Conservation (phyloP, 2,888 invertebrate species). For the Vandiemenella viatica region DNA sequence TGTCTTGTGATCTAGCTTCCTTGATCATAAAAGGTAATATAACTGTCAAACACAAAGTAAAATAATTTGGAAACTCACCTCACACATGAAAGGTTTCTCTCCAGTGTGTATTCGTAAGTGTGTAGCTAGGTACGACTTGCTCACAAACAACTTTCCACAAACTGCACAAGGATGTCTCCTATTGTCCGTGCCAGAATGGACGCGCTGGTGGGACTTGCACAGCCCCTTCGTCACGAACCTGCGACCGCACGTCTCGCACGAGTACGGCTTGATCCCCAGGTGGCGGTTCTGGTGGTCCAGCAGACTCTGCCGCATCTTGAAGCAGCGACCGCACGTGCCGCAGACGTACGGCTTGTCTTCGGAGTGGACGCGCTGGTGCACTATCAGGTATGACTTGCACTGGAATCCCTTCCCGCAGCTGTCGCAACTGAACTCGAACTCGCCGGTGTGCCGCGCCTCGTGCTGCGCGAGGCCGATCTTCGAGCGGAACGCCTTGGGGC, state of each 20-base stretch:
- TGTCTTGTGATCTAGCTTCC: too few species aligned
- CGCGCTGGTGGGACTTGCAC: slow-evolving; percentile 41
- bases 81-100: slow-evolving; percentile 43
- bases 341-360: slow-evolving; percentile 41
- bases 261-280: slow-evolving; percentile 41
- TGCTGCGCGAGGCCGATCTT: slow-evolving; percentile 44
- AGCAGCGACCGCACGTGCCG: slow-evolving; percentile 38
- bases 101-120: slow-evolving; percentile 43
- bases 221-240: slow-evolving; percentile 44
- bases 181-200: slow-evolving; percentile 41
- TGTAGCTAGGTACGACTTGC: slow-evolving; percentile 42
- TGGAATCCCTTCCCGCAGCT: slow-evolving; percentile 46
- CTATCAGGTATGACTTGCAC: slow-evolving; percentile 41
- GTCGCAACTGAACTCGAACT: slow-evolving; percentile 39
- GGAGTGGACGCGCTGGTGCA: slow-evolving; percentile 43
- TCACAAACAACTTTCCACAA: slow-evolving; percentile 43
- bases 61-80: slow-evolving; percentile 25
- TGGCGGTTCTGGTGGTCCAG: slow-evolving; percentile 43
- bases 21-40: too few species aligned
- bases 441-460: slow-evolving; percentile 42
- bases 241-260: slow-evolving; percentile 40
- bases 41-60: background rate
- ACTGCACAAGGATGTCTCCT: slow-evolving; percentile 41
- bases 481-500: slow-evolving; percentile 42
- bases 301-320: slow-evolving; percentile 43